Evolutionary conservation across 2,888 invertebrate species (phyloP).

Genomic region (Himalopsyche tibetana): DNA sequence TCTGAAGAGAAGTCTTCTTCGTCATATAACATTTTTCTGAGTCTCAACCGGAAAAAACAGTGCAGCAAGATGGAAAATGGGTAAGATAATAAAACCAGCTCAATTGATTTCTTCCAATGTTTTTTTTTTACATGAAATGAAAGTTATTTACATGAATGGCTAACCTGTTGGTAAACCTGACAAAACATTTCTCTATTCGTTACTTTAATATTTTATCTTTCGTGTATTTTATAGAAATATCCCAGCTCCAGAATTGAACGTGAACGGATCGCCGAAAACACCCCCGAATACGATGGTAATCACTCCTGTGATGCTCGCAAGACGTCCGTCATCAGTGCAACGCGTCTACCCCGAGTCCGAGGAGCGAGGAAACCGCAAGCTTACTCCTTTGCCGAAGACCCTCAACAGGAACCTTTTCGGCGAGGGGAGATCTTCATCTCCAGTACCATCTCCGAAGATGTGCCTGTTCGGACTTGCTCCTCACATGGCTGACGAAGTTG

Average conservation of each 20-base stretch:
- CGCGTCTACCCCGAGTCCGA: conserved; percentile 7
- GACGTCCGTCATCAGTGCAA: conserved; percentile 15
- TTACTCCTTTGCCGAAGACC: conserved; percentile 29
- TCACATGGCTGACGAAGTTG: conserved; percentile 5
- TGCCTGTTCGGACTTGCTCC: conserved; percentile 24
- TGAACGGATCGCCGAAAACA: conserved; percentile 40
- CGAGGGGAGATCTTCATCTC: neutral
- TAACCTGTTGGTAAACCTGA: too few relatives aligned
- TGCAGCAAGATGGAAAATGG: too few relatives aligned
- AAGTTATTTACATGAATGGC: too few relatives aligned
- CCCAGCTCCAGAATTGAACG: too few relatives aligned
- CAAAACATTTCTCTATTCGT: too few relatives aligned
- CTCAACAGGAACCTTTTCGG: conserved; percentile 45
- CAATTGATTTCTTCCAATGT: too few relatives aligned
- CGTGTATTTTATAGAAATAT: neutral
- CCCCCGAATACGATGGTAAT: conserved; percentile 49
- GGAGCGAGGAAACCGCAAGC: neutral
- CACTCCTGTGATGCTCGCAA: conserved; percentile 52
- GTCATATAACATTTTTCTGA: too few relatives aligned
- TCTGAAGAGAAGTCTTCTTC: too few relatives aligned
- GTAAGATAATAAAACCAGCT: too few relatives aligned
- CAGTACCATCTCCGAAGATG: neutral
- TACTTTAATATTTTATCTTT: too few relatives aligned
- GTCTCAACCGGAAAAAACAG: too few relatives aligned
- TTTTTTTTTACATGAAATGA: too few relatives aligned